phyloP scores from a whole-genome alignment of 2,113 vertebrate genomes.

The Antigone vipio region DNA sequence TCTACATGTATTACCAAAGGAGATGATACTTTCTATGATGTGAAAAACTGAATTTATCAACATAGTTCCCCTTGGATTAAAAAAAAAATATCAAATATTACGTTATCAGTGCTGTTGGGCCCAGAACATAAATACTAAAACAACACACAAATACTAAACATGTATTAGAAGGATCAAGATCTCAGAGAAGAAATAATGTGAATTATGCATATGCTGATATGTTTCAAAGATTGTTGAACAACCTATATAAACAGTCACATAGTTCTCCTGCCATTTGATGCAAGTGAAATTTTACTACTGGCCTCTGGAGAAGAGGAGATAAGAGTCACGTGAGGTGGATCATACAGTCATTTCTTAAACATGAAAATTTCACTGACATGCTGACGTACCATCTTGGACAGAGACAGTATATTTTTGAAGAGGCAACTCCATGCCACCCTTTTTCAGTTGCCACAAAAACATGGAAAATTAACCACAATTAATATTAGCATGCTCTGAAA shows the following conservation, averaged over 20 bases:
- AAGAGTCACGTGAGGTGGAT: not conserved
- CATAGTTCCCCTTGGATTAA: not conserved
- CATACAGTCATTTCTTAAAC: not conserved
- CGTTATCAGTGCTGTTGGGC: not conserved
- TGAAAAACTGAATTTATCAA: not conserved
- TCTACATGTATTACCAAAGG: not conserved
- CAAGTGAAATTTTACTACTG: not conserved
- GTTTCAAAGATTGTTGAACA: not conserved
- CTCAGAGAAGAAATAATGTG: not conserved
- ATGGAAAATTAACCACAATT: not conserved
- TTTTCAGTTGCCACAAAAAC: not conserved
- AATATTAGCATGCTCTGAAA: not conserved
- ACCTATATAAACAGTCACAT: not conserved
- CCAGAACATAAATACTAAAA: not conserved
- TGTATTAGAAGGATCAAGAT: not conserved
- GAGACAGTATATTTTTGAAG: not conserved
- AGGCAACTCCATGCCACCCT: rapidly evolving
- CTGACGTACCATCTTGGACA: not conserved
- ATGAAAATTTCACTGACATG: rapidly evolving
- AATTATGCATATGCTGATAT: not conserved
- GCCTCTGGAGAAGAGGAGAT: not conserved
- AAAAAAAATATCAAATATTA: not conserved
- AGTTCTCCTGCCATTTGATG: not conserved
- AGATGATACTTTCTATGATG: not conserved
- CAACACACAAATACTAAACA: not conserved